Conservation (phyloP, 2,888 invertebrate species). For the Drosophila robusta region DNA sequence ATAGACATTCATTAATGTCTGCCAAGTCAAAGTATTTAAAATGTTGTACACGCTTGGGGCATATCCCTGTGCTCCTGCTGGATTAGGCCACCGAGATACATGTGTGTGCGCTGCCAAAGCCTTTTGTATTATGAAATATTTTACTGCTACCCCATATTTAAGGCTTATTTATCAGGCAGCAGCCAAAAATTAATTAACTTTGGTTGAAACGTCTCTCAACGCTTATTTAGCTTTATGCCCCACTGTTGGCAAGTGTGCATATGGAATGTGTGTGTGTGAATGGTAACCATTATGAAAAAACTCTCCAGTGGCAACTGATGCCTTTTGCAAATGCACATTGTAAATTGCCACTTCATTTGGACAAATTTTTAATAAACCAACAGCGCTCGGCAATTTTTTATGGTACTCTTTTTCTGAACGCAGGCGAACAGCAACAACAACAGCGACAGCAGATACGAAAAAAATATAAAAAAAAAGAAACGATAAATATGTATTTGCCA, state of each 20-base stretch:
- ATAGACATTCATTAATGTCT: conserved; percentile 72
- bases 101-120: conserved; percentile 38
- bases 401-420: conserved; percentile 9
- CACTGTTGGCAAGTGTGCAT: background rate
- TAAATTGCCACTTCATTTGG: conserved; percentile 71
- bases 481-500: conserved; percentile 8
- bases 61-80: conserved; percentile 27
- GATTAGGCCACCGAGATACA: conserved; percentile 30
- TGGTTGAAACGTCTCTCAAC: conserved; percentile 20
- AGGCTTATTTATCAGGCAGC: conserved; percentile 53
- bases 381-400: conserved; percentile 31
- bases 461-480: conserved; percentile 2
- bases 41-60: conserved; percentile 65
- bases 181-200: conserved; percentile 75
- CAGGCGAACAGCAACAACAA: background rate
- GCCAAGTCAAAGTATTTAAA: conserved; percentile 71
- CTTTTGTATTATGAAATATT: conserved; percentile 18
- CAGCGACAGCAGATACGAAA: background rate
- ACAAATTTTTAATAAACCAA: conserved; percentile 67
- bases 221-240: conserved; percentile 10
- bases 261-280: background rate
- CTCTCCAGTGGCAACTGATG: conserved; percentile 11
- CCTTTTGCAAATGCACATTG: conserved; percentile 41
- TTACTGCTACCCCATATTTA: conserved; percentile 24
- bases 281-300: conserved; percentile 8